Base-by-base conservation (phyloP, 2,888 invertebrate species). In the Caenorhabditis sp. region DNA sequence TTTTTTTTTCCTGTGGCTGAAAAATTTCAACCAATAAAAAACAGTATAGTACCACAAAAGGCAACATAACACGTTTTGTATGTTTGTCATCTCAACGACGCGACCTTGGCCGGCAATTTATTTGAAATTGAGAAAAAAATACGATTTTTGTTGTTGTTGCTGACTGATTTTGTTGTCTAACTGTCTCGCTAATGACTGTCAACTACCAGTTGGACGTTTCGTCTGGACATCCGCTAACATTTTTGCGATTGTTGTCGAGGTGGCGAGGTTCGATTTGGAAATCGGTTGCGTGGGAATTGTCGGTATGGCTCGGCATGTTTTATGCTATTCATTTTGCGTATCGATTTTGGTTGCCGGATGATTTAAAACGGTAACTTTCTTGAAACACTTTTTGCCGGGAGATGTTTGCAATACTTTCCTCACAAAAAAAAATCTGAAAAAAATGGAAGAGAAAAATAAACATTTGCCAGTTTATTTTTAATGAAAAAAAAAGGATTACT, bases 211-310 rank as follows among this genome's bases (percentile, higher is more conserved):
- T 83, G 57, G 84, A 85, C 62, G 81, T 83, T 12, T 75, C 77
- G 2, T 78, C 81, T 6, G 81, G 79, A n/a, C 75, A 74, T 21
- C 79, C 80, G 55, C 43, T 77, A 17, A 68, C 77, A 1, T 74
- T 81, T 26, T 53, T 81, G n/a, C 69, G 72, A 26, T 66, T 85
- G 49, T 61, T 85, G 12, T 76, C 81, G 50, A 61, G 85, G 58
- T 85, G 85, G 85, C 67, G 80, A 59, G 84, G 84, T 12, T 83
- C 83, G 4, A 78, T 84, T 10, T 84, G 84, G 84, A 73, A 80
- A 61, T 78, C 80, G 4, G 81, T 84, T 14, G 69, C 74, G 43
- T 77, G 69, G 43, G 84, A 84, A 54, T 64, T 84, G 31, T 21
- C 70, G 19, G 57, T 77, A 6, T 84, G 84, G 84, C 60, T 81